Conservation (phyloP, 1,140 invertebrate genomes). For the Notospermus geniculatus region DNA sequence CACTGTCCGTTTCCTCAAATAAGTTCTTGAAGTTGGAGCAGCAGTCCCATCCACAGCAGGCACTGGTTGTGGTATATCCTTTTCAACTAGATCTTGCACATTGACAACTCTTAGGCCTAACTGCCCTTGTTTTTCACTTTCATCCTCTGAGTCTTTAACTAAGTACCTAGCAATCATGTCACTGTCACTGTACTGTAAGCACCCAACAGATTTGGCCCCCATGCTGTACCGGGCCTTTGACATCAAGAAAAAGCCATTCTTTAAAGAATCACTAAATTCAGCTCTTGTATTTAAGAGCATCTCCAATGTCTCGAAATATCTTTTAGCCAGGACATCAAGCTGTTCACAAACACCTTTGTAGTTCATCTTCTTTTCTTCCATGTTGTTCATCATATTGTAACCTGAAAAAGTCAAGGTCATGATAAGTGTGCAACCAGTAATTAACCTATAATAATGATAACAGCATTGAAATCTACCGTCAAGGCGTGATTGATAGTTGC, state of each 20-base stretch:
- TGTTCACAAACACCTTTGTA: constrained; percentile 23
- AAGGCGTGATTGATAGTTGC: no score
- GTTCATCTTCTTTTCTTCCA: constrained; percentile 5
- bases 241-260: constrained; percentile 33
- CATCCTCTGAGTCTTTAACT: constrained; percentile 14
- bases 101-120: background rate
- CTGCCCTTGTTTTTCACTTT: background rate
- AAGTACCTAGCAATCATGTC: constrained; percentile 25
- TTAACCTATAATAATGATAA: no score
- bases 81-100: background rate
- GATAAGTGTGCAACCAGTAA: no score
- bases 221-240: constrained; percentile 35
- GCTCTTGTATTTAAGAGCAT: constrained; percentile 24
- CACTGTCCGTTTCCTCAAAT: constrained; percentile 26
- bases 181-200: constrained; percentile 25
- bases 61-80: constrained; percentile 3
- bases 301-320: constrained; percentile 27
- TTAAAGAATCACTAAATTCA: constrained; percentile 25
- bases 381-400: background rate
- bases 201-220: constrained; percentile 28
- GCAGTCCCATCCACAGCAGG: background rate
- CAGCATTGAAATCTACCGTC: no score
- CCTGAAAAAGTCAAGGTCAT: no score
- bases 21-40: background rate
- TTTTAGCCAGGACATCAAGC: constrained; percentile 25